Evolutionary conservation across 2,797 vertebrate species (phyloP).

Genomic region (Onychomys arenicola): DNA sequence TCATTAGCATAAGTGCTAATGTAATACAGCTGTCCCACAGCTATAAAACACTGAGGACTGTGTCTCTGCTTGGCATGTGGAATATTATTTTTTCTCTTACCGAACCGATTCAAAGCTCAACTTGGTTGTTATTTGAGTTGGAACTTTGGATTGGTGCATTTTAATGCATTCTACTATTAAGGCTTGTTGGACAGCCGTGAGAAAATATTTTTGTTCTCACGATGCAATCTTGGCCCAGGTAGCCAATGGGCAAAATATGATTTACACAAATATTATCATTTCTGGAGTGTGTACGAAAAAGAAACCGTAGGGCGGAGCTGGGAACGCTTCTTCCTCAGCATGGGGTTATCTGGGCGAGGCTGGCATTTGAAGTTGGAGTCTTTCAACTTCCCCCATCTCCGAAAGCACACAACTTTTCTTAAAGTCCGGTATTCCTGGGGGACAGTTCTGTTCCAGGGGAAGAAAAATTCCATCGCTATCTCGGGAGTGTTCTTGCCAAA

Average conservation of each 20-base stretch:
- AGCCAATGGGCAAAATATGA: conserved; percentile 76
- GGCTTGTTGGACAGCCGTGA: conserved; percentile 69
- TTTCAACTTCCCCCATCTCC: background rate
- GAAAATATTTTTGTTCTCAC: conserved; percentile 86
- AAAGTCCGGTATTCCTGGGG: background rate
- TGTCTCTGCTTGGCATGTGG: conserved; percentile 65
- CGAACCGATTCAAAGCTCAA: conserved; percentile 65
- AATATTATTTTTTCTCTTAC: conserved; percentile 70
- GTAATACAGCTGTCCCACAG: conserved; percentile 34
- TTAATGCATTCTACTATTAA: conserved; percentile 69
- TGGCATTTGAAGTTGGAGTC: conserved; percentile 23
- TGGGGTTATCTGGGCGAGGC: conserved; percentile 57
- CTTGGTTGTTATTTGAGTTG: conserved; percentile 82
- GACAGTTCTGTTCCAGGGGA: background rate
- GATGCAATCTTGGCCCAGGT: conserved; percentile 81
- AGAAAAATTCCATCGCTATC: background rate
- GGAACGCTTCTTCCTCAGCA: background rate
- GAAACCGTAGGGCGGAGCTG: conserved; percentile 58
- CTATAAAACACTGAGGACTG: conserved; percentile 53
- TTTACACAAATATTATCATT: conserved; percentile 85
- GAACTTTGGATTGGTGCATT: conserved; percentile 77
- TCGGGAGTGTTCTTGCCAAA: conserved; percentile 10
- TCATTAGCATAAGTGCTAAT: conserved; percentile 76
- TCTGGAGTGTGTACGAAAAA: conserved; percentile 71
- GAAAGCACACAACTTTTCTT: background rate